These are phyloP conservation scores for Brenthis daphne DNA, from an alignment of 2,888 invertebrate species.

Conservation along the genomic window DNA sequence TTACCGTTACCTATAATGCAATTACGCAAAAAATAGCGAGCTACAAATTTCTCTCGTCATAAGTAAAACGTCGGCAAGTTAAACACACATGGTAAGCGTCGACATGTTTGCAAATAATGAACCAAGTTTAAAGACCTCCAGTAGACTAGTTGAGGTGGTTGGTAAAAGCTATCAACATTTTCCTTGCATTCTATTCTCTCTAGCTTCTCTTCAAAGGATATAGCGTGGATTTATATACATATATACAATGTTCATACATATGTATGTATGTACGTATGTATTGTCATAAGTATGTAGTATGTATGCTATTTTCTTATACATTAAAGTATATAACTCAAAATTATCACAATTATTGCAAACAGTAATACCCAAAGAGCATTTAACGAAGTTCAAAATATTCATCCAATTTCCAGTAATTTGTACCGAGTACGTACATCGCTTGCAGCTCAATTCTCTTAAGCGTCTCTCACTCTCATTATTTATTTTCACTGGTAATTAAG, in stretches of 20 bases:
- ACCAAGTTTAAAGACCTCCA: slow-evolving; percentile 41
- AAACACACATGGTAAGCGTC: slow-evolving; percentile 21
- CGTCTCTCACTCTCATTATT: slow-evolving; percentile 2
- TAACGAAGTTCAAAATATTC: too few relatives aligned
- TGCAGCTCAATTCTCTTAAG: slow-evolving; percentile 43
- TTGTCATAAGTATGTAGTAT: too few relatives aligned
- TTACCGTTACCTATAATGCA: slow-evolving; percentile 13
- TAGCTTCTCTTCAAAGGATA: too few relatives aligned
- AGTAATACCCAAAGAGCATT: too few relatives aligned
- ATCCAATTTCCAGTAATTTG: not conserved
- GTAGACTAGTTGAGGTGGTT: slow-evolving; percentile 42
- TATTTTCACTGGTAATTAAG: slow-evolving; percentile 27
- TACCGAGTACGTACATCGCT: slow-evolving; percentile 42
- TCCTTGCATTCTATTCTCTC: slow-evolving; percentile 51
- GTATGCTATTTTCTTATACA: too few relatives aligned
- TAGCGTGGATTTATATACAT: too few relatives aligned
- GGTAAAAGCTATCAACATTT: slow-evolving; percentile 48
- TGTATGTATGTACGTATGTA: too few relatives aligned
- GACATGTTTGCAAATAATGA: slow-evolving; percentile 38
- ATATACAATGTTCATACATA: too few relatives aligned
- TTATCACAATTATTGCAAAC: too few relatives aligned
- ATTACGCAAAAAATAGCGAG: slow-evolving; percentile 18
- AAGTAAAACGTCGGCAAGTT: slow-evolving; percentile 26
- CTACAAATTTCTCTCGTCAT: slow-evolving; percentile 28
- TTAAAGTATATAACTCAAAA: too few relatives aligned